Conservation (phyloP, 35 echinoderm and acorn worm genomes). For the Hemicentrotus pulcherrimus region DNA sequence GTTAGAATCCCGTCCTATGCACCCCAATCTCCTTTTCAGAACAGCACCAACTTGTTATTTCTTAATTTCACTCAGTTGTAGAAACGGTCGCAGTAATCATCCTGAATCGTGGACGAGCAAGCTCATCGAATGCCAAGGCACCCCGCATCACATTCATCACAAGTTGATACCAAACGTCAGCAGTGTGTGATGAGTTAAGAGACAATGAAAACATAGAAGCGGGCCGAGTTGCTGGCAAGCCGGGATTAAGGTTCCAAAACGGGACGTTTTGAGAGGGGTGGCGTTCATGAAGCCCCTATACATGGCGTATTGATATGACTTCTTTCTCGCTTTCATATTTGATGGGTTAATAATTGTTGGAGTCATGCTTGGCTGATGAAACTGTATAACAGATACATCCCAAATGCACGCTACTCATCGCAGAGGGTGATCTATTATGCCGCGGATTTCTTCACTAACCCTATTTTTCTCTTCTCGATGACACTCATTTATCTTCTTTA, state of each 20-base stretch:
- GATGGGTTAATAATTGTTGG: not conserved
- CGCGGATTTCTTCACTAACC: not conserved
- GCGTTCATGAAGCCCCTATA: not conserved
- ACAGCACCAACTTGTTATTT: not conserved
- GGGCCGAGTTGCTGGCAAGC: not conserved
- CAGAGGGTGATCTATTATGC: not conserved
- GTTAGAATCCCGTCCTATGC: not conserved
- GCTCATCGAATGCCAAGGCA: not conserved
- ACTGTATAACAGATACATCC: not conserved
- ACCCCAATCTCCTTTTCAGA: not conserved
- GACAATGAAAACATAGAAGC: not conserved
- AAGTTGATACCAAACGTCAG: not conserved
- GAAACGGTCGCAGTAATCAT: not conserved
- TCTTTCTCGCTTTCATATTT: not conserved
- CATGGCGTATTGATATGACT: not conserved
- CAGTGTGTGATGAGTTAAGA: not conserved
- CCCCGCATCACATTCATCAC: not conserved
- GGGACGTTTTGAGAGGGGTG: not conserved
- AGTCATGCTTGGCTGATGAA: not conserved
- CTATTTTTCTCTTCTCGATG: not conserved
- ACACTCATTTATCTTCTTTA: conserved; percentile 12
- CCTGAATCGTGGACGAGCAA: not conserved
- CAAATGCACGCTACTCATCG: not conserved
- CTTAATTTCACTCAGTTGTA: not conserved
- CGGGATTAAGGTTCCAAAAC: not conserved